Conservation (phyloP, 2,888 invertebrate species). For the Pogonocherus hispidulus region DNA sequence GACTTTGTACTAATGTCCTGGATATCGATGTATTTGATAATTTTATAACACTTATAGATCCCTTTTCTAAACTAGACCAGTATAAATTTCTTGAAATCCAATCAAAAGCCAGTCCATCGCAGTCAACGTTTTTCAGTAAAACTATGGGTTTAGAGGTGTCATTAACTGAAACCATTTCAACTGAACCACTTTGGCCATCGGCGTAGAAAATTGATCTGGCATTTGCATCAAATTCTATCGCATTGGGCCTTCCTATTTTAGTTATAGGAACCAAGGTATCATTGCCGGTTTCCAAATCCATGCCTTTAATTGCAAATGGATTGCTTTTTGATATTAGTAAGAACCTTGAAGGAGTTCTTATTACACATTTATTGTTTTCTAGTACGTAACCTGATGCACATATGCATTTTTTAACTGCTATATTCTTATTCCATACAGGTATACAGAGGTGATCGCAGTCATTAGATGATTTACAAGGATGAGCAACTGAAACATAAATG, state of each 20-base stretch:
- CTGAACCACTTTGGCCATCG: constrained; percentile 69
- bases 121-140: constrained; percentile 73
- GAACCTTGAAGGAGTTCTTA: constrained; percentile 73
- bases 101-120: constrained; percentile 86
- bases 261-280: constrained; percentile 81
- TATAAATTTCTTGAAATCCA: constrained; percentile 87
- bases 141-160: constrained; percentile 64
- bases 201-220: constrained; percentile 68
- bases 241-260: constrained; percentile 76
- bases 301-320: constrained; percentile 81
- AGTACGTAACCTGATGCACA: constrained; percentile 82
- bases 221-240: constrained; percentile 78
- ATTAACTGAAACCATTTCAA: constrained; percentile 52
- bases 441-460: constrained; percentile 86
- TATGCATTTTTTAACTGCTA: constrained; percentile 76
- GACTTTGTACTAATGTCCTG: constrained; percentile 73
- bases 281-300: constrained; percentile 68
- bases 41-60: constrained; percentile 78
- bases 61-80: constrained; percentile 84
- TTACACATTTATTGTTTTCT: constrained; percentile 74
- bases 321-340: constrained; percentile 76
- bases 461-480: constrained; percentile 78
- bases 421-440: constrained; percentile 72
- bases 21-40: constrained; percentile 72
- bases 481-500: constrained; percentile 70